phyloP scores from a whole-genome alignment of 2,113 vertebrate species.

The Dromas ardeola region DNA sequence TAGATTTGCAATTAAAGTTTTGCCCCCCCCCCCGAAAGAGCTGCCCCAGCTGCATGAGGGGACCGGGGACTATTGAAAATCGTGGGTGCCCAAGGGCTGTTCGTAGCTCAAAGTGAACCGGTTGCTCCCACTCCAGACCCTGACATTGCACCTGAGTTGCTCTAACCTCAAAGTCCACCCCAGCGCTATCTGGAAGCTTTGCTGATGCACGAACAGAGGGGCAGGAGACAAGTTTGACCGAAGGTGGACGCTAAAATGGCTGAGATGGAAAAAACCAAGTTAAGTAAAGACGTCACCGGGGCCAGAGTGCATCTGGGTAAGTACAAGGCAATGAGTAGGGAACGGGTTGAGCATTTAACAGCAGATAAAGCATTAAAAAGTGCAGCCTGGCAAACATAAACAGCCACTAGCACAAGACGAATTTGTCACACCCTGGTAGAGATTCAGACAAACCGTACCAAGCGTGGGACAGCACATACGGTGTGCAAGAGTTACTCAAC shows the following conservation, averaged over 20 bases:
- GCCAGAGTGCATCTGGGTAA: background rate
- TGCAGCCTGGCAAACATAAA: background rate
- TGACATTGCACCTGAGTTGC: background rate
- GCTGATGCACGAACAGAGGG: background rate
- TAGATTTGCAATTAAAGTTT: background rate
- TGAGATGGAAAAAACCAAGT: background rate
- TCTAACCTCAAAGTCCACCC: background rate
- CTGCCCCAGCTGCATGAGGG: background rate
- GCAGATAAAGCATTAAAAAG: background rate
- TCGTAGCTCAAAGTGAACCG: background rate
- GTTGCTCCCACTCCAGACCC: background rate
- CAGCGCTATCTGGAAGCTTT: background rate
- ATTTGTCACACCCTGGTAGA: background rate
- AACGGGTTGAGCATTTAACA: background rate
- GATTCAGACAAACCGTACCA: background rate
- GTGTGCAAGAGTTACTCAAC: background rate
- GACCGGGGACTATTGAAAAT: background rate
- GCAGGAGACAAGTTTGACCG: background rate
- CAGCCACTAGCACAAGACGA: background rate
- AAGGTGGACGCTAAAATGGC: background rate
- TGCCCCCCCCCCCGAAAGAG: background rate
- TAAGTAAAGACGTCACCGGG: background rate
- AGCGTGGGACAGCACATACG: fast-evolving
- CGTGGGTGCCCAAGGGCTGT: background rate
- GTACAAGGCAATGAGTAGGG: background rate